Percentiles rank a stretch among this genome's conserved stretches.
phyloP scores from a whole-genome alignment of 2,888 invertebrate species.

The Drosophila atroscutellata region DNA sequence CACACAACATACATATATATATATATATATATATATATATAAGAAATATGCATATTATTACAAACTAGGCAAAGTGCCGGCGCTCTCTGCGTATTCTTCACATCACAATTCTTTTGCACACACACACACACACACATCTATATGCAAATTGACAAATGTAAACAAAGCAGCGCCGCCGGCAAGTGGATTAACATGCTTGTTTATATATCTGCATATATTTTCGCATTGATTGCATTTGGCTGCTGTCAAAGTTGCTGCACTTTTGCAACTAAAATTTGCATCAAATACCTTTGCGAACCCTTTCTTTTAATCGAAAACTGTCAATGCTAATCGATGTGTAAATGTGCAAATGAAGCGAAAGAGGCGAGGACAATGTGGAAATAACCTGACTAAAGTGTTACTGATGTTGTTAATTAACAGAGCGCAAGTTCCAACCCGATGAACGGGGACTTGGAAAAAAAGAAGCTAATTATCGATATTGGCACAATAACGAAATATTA shows the following conservation, averaged over 20 bases:
- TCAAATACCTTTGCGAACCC: conserved; percentile 30
- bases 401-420: conserved; percentile 19
- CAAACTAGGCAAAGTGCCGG: conserved; percentile 14
- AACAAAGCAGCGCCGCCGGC: conserved; percentile 26
- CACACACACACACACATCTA: background rate
- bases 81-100: conserved; percentile 4
- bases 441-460: background rate
- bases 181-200: background rate
- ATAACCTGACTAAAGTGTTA: background rate
- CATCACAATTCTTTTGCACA: background rate
- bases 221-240: conserved; percentile 33
- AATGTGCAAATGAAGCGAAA: conserved; percentile 6
- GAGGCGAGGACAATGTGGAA: background rate
- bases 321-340: conserved; percentile 41
- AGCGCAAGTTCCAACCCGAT: conserved; percentile 1
- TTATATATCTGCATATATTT: background rate
- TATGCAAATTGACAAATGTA: conserved; percentile 34
- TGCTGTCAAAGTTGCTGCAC: conserved; percentile 61
- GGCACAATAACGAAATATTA: background rate
- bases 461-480: conserved; percentile 15
- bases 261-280: conserved; percentile 49
- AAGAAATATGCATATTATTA: conserved; percentile 8
- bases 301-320: conserved; percentile 15
- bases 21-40: conserved; percentile 3
- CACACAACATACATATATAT: background rate